Percentiles rank a stretch among this genome's conserved stretches.
These are phyloP conservation scores for Pyrrhura leucotis DNA, from an alignment of 2,797 vertebrate species.

Conservation along the genomic window DNA sequence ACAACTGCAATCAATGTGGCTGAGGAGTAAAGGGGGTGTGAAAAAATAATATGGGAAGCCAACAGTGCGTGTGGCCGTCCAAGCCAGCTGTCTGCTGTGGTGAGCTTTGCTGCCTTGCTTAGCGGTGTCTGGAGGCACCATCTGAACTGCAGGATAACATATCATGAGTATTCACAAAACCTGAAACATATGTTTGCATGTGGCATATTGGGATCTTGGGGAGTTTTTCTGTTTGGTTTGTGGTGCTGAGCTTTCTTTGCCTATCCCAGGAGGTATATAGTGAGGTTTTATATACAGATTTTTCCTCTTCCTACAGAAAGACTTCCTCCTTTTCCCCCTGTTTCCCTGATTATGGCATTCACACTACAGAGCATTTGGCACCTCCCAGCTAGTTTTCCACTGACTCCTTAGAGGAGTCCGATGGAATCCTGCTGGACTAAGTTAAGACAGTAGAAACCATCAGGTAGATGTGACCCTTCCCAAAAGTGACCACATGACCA, in stretches of 20 bases:
- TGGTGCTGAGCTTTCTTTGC: not conserved
- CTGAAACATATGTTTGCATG: not conserved
- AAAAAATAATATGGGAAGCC: not conserved
- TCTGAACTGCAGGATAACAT: not conserved
- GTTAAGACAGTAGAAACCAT: not conserved
- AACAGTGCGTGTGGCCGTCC: not conserved
- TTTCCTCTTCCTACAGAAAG: not conserved
- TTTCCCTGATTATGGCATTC: rapidly evolving
- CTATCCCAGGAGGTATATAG: not conserved
- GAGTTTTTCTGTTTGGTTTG: not conserved
- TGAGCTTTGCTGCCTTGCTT: not conserved
- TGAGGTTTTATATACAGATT: not conserved
- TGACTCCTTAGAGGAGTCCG: rapidly evolving
- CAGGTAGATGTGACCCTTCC: not conserved
- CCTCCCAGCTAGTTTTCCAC: not conserved
- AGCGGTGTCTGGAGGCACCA: not conserved
- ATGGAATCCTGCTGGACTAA: not conserved
- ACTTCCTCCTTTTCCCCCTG: too few species aligned
- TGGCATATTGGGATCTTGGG: not conserved
- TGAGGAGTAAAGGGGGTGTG: not conserved
- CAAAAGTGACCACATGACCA: not conserved
- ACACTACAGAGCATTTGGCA: rapidly evolving
- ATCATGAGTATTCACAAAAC: rapidly evolving
- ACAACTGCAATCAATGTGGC: not conserved
- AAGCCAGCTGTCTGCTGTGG: rapidly evolving